Base-by-base conservation (phyloP, 1,140 invertebrate species). In the Drosophila micromelanica region DNA sequence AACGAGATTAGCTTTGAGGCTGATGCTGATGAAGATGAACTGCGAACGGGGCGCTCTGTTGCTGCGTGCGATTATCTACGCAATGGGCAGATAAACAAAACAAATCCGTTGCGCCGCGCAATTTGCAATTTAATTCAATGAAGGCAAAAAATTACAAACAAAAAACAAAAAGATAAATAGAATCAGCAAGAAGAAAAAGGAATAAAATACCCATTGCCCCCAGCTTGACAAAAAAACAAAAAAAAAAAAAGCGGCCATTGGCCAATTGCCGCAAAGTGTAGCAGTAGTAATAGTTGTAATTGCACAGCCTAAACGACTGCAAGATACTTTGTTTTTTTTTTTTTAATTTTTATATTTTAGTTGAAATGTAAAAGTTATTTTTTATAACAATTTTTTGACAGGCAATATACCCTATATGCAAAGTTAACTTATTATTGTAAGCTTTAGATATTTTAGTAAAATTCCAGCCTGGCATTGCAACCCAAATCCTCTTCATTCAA, bases 51-150 rank as follows among this genome's bases (percentile, higher is more conserved):
- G 23, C 12, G n/a, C n/a, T n/a, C n/a, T 35, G 49, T 51, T 51
- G 30, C 49, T 55, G 35, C 20, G 46, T 61, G 49, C 17, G 38
- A 32, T 42, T 35, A 17, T 63, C 51, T 63, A 35, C 49, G 32
- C 49, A 56, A 55, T 32, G 30, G 68, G n/a, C 11, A 68, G 57
- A 37, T 76, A 59, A 70, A 67, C 69, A 67, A 62, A 76, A 71
- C 56, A 59, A 70, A 73, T 77, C 78, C 63, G 68, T 65, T 76
- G 60, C 61, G 49, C 32, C 51, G 60, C 61, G 62, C 65, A 86
- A 86, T 86, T 86, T 87, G 75, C 82, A 78, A 87, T 87, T 87
- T 64, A 87, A 87, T 73, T 81, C 82, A 87, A 87, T 86, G 78
- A 87, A 86, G 78, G 73, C 65, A 40, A 71, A 71, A 68, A 45